A percentile compares a stretch with the other conserved stretches of the same genome.
These are phyloP conservation scores for Jordanella pulchra DNA, from an alignment of 2,797 vertebrate species.

Conservation along the genomic window DNA sequence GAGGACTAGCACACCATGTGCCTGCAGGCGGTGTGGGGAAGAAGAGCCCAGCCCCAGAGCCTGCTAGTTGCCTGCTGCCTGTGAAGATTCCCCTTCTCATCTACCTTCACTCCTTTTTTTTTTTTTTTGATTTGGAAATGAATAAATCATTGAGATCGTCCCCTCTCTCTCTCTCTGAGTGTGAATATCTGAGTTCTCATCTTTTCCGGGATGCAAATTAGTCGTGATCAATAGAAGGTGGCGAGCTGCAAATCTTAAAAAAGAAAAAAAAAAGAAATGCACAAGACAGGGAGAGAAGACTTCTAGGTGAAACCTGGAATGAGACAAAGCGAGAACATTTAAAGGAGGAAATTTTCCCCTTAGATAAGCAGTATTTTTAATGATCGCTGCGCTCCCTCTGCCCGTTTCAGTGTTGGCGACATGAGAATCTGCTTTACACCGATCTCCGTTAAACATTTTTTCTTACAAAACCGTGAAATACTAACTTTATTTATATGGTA, in stretches of 20 bases:
- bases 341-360: constrained; percentile 78
- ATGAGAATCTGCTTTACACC: constrained; percentile 68
- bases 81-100: constrained; percentile 98
- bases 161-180: constrained; percentile 82
- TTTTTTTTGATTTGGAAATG: constrained; percentile 96
- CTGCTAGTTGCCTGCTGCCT: constrained; percentile 90
- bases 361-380: constrained; percentile 84
- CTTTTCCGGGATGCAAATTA: constrained; percentile 96
- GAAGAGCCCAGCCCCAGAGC: constrained; percentile 90
- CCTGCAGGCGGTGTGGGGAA: constrained; percentile 83
- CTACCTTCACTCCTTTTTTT: constrained; percentile 84
- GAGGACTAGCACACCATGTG: constrained; percentile 94
- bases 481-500: constrained; percentile 66
- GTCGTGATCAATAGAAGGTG: constrained; percentile 94
- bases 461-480: constrained; percentile 38
- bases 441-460: constrained; percentile 62
- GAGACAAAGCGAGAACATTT: constrained; percentile 78
- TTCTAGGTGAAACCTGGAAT: constrained; percentile 72
- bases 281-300: constrained; percentile 57
- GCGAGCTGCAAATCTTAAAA: constrained; percentile 81
- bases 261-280: constrained; percentile 49
- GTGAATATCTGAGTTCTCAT: constrained; percentile 94
- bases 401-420: constrained; percentile 41
- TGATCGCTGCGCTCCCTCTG: constrained; percentile 66
- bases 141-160: constrained; percentile 99